These are phyloP conservation scores for Isichthys henryi DNA, from an alignment of 2,113 vertebrate species.

Conservation along the genomic window DNA sequence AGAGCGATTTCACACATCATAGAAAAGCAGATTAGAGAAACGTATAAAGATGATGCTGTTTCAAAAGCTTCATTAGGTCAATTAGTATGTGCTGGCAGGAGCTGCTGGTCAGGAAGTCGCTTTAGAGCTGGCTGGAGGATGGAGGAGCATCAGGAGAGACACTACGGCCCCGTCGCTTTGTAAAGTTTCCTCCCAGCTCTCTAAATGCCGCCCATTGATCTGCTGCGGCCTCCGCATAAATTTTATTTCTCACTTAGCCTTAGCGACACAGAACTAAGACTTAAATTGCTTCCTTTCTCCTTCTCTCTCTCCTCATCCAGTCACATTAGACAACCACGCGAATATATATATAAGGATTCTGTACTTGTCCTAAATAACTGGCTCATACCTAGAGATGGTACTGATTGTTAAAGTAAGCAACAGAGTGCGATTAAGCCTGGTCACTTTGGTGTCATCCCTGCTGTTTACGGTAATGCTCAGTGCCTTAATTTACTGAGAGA, in stretches of 20 bases:
- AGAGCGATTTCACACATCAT: background rate
- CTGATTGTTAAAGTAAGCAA: background rate
- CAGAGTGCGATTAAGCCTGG: background rate
- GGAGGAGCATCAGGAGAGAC: background rate
- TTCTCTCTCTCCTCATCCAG: background rate
- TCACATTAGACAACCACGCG: background rate
- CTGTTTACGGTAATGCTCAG: background rate
- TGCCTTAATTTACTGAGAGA: background rate
- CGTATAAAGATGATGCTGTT: background rate
- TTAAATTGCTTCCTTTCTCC: background rate
- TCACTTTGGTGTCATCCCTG: background rate
- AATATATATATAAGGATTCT: background rate
- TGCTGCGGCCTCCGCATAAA: background rate
- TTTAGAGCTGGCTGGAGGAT: background rate
- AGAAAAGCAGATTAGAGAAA: background rate
- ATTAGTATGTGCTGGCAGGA: background rate
- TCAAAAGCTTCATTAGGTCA: background rate
- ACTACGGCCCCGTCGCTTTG: background rate
- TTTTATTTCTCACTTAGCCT: background rate
- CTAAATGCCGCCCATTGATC: conserved; percentile 5
- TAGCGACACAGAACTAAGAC: background rate
- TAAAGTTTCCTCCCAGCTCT: background rate
- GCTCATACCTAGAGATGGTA: background rate
- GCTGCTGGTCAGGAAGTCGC: background rate
- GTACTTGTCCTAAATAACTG: background rate